Evolutionary conservation across 92 coral and sea anemone species (phyloP).

Genomic region (Epizoanthus stellaris): DNA sequence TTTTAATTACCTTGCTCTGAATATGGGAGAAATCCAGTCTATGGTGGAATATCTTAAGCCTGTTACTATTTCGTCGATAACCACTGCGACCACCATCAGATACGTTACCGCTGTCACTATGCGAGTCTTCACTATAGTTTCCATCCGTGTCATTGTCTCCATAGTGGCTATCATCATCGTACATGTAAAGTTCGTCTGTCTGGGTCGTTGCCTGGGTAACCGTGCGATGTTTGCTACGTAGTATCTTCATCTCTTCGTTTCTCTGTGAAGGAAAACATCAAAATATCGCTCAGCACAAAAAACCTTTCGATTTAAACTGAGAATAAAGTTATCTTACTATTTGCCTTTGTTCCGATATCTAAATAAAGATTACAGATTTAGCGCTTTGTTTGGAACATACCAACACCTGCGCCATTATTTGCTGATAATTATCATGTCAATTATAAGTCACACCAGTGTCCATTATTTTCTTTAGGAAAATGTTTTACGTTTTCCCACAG

Average conservation of each 20-base stretch:
- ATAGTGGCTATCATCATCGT: conserved; percentile 14
- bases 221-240: conserved; percentile 41
- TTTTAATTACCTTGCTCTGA: conserved; percentile 54
- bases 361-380: too few species aligned
- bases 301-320: too few species aligned
- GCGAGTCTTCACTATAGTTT: background rate
- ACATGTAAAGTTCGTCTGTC: conserved; percentile 1
- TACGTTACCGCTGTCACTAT: conserved; percentile 27
- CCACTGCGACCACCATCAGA: conserved; percentile 48
- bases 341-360: too few species aligned
- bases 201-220: conserved; percentile 39
- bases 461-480: too few species aligned
- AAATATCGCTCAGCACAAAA: background rate
- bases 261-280: conserved; percentile 5
- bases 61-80: conserved; percentile 50
- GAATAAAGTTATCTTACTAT: too few species aligned
- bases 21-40: conserved; percentile 83
- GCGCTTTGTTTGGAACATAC: too few species aligned
- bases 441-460: too few species aligned
- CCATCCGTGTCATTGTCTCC: conserved; percentile 18
- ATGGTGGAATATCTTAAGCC: conserved; percentile 73
- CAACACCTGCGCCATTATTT: too few species aligned
- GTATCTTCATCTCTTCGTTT: conserved; percentile 40
- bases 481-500: too few species aligned
- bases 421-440: too few species aligned